Evolutionary conservation across 1,140 invertebrate genomes (phyloP).

Genomic region (Choristoneura fumiferana): DNA sequence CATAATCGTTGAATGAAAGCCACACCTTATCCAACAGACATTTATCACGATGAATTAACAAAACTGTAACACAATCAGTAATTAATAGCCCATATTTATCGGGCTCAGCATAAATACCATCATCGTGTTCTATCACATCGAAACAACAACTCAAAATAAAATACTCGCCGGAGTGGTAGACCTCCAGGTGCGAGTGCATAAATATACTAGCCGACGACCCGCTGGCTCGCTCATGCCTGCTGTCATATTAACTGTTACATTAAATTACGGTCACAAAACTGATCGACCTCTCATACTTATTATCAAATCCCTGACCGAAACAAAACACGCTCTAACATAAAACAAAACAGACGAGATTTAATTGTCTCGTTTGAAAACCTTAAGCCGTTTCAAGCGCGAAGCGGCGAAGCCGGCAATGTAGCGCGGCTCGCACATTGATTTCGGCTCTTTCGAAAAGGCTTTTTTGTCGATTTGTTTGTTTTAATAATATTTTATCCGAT

Average conservation of each 20-base stretch:
- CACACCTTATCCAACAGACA: constrained; percentile 24
- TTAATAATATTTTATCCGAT: constrained; percentile 77
- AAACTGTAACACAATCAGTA: constrained; percentile 67
- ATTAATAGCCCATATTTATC: constrained; percentile 73
- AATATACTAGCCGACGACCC: constrained; percentile 71
- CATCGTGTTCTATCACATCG: constrained; percentile 56
- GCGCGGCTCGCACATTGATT: constrained; percentile 74
- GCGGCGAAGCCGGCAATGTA: constrained; percentile 47
- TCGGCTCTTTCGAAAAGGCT: constrained; percentile 74
- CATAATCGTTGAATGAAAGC: constrained; percentile 14
- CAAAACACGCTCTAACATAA: constrained; percentile 30
- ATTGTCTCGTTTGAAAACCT: not conserved
- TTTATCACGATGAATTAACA: constrained; percentile 71
- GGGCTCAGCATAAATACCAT: constrained; percentile 60
- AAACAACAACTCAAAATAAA: constrained; percentile 64
- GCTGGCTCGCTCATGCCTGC: constrained; percentile 72
- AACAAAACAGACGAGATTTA: constrained; percentile 23
- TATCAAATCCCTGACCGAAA: constrained; percentile 32
- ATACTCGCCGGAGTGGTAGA: constrained; percentile 50
- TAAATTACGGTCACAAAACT: constrained; percentile 73
- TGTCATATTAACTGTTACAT: constrained; percentile 79
- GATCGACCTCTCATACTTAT: constrained; percentile 61
- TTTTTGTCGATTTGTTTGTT: constrained; percentile 77
- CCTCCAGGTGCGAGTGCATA: constrained; percentile 76
- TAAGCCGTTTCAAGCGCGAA: constrained; percentile 33